phyloP scores from a whole-genome alignment of 2,113 vertebrate species.

The Turdus rufiventris region DNA sequence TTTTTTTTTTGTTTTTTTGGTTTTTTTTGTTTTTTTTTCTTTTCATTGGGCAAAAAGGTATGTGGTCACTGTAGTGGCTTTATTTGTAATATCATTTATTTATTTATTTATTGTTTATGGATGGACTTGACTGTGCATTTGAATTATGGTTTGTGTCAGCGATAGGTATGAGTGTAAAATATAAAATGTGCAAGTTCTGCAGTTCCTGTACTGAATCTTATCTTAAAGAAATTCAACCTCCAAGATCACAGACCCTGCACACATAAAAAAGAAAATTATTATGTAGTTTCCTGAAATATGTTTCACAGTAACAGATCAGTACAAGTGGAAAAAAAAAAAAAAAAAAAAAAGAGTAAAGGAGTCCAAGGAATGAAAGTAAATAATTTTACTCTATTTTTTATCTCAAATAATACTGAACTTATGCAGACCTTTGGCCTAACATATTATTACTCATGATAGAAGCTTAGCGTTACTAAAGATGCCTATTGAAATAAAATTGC shows the following conservation, averaged over 20 bases:
- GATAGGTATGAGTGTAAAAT: background rate
- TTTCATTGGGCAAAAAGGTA: background rate
- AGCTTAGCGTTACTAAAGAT: background rate
- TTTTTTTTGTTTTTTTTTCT: no score
- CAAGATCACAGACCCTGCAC: background rate
- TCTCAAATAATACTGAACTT: background rate
- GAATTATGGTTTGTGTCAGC: background rate
- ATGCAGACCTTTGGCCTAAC: background rate
- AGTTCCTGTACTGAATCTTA: background rate
- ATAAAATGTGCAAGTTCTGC: background rate
- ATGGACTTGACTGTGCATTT: background rate
- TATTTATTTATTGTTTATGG: background rate
- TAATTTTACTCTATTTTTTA: background rate
- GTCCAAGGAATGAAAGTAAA: background rate
- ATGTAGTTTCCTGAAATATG: background rate
- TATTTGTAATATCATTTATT: background rate
- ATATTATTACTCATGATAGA: background rate
- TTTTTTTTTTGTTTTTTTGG: background rate
- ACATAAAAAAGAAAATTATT: background rate
- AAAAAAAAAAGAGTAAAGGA: background rate
- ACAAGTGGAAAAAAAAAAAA: background rate
- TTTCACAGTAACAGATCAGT: background rate
- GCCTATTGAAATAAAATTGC: background rate
- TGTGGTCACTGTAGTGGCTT: background rate
- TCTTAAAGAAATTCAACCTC: background rate